Conservation (phyloP, 2,797 vertebrate genomes). For the Agapornis canus region DNA sequence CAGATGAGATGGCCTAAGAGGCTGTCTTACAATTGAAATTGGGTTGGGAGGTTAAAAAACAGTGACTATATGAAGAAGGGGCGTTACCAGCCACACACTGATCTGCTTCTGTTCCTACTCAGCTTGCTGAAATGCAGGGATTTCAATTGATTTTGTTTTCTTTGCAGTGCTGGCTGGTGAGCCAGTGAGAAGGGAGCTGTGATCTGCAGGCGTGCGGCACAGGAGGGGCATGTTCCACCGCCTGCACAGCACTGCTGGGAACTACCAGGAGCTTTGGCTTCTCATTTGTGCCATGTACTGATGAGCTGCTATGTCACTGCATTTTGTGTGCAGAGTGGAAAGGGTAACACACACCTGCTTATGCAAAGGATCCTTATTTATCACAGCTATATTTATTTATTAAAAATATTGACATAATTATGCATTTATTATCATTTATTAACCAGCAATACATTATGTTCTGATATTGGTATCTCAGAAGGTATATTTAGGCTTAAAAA, state of each 20-base stretch:
- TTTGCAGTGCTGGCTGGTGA: not conserved
- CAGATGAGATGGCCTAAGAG: not conserved
- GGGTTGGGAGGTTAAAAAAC: not conserved
- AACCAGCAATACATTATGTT: not conserved
- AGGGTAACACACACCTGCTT: not conserved
- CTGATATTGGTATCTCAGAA: not conserved
- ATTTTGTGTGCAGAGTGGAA: not conserved
- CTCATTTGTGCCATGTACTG: fast-evolving
- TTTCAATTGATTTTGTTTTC: slow-evolving; percentile 36
- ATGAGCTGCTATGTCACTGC: not conserved
- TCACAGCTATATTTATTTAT: not conserved
- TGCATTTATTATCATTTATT: not conserved
- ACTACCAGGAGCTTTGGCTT: not conserved
- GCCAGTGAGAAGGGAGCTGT: not conserved
- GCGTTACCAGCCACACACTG: not conserved
- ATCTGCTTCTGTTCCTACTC: not conserved
- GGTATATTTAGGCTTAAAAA: not conserved
- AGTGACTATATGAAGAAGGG: fast-evolving
- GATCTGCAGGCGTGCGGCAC: not conserved
- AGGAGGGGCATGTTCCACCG: not conserved
- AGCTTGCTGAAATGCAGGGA: not conserved
- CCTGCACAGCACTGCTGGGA: not conserved
- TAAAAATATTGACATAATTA: not conserved
- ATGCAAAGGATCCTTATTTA: not conserved
- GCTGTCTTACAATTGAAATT: not conserved